Conservation (phyloP, 1,140 invertebrate species). For the Drosophila lacertosa region DNA sequence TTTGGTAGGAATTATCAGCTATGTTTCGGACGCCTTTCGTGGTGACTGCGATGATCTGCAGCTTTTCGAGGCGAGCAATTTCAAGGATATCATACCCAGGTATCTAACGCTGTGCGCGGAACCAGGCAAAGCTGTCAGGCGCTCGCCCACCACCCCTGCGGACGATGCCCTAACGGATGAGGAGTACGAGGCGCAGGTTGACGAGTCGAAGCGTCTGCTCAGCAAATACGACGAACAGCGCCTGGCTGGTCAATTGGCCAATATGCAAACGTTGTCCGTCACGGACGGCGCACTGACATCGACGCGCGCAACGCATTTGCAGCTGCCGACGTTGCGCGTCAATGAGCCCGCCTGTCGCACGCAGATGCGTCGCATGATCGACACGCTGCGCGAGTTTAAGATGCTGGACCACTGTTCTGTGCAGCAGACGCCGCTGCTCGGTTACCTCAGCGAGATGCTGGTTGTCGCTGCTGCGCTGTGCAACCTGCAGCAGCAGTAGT, state of each 20-base stretch:
- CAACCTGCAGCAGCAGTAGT: slow-evolving; percentile 73
- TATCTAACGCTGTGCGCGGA: slow-evolving; percentile 76
- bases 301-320: slow-evolving; percentile 55
- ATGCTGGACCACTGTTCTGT: slow-evolving; percentile 69
- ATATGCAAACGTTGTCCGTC: slow-evolving; percentile 60
- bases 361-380: slow-evolving; percentile 68
- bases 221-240: slow-evolving; percentile 62
- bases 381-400: slow-evolving; percentile 64
- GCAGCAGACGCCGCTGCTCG: slow-evolving; percentile 58
- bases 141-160: slow-evolving; percentile 28
- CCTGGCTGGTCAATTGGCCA: slow-evolving; percentile 62
- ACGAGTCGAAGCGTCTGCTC: slow-evolving; percentile 23
- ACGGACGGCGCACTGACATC: slow-evolving; percentile 67
- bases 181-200: slow-evolving; percentile 5
- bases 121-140: slow-evolving; percentile 65
- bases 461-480: slow-evolving; percentile 66
- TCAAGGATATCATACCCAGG: slow-evolving; percentile 67
- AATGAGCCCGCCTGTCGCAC: slow-evolving; percentile 64
- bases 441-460: slow-evolving; percentile 77
- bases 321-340: slow-evolving; percentile 67
- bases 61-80: slow-evolving; percentile 70
- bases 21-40: slow-evolving; percentile 71
- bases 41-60: slow-evolving; percentile 76
- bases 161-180: slow-evolving; percentile 22
- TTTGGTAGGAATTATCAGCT: slow-evolving; percentile 79